phyloP scores from a whole-genome alignment of 2,113 vertebrate species.

The Monarcha castaneiventris region DNA sequence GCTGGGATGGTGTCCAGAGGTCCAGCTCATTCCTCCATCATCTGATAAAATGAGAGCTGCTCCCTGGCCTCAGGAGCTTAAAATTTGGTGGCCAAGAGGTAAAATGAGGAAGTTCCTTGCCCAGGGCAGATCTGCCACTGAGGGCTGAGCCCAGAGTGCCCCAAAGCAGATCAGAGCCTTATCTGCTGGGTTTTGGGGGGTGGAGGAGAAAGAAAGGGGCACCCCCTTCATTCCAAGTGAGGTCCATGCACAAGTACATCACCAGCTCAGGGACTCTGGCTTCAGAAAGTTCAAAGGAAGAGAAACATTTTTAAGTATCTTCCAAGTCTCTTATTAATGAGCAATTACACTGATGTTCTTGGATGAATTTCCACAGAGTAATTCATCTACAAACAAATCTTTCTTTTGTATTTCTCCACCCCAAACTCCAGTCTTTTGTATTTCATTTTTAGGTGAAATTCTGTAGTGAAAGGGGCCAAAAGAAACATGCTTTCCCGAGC shows the following conservation, averaged over 20 bases:
- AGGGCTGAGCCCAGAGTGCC: neutral
- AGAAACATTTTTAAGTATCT: constrained; percentile 57
- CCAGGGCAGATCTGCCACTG: accelerated
- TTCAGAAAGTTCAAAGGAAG: constrained; percentile 66
- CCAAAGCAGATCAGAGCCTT: neutral
- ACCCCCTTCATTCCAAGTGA: neutral
- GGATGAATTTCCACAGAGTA: constrained; percentile 64
- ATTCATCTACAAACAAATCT: constrained; percentile 72
- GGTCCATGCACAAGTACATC: neutral
- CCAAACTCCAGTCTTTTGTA: constrained; percentile 45
- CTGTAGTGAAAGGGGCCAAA: constrained; percentile 59
- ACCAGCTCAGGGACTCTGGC: neutral
- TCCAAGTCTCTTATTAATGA: constrained; percentile 69
- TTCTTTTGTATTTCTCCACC: constrained; percentile 52
- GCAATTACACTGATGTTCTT: constrained; percentile 23
- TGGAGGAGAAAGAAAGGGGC: neutral
- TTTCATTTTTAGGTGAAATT: constrained; percentile 64
- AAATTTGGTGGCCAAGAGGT: neutral
- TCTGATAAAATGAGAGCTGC: neutral
- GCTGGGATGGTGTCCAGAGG: neutral
- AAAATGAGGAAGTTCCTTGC: neutral
- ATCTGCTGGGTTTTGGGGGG: neutral
- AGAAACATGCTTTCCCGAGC: constrained; percentile 68
- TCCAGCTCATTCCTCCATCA: neutral
- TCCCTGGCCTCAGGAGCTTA: neutral